A percentile compares a stretch with the other conserved stretches of the same genome.
phyloP scores from a whole-genome alignment of 2,888 invertebrate genomes.

The Heteropelma amictum region DNA sequence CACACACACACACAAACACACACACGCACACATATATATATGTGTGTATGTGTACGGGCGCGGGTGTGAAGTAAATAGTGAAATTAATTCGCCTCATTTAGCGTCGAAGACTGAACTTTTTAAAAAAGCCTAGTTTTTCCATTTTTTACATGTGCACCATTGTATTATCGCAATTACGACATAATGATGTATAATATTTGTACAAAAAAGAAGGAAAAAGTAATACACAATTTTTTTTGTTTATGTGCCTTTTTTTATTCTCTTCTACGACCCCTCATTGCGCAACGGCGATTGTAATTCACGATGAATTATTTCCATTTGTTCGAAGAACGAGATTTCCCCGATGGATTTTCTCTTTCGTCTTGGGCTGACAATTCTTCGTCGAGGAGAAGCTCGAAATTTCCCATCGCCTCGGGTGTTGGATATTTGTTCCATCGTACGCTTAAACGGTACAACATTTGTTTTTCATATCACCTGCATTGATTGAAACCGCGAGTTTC shows the following conservation, averaged over 20 bases:
- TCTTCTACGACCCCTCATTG: neutral
- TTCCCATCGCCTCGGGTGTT: slow-evolving; percentile 85
- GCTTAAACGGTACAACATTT: slow-evolving; percentile 72
- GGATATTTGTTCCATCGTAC: slow-evolving; percentile 93
- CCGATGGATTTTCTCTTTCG: slow-evolving; percentile 77
- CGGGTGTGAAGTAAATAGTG: slow-evolving; percentile 25
- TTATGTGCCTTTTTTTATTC: slow-evolving; percentile 60
- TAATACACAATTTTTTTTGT: slow-evolving; percentile 67
- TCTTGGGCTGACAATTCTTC: slow-evolving; percentile 88
- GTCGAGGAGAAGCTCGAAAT: slow-evolving; percentile 91
- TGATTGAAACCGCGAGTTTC: too few species aligned
- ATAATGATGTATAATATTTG: slow-evolving; percentile 72
- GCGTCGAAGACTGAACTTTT: slow-evolving; percentile 71
- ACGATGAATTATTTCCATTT: slow-evolving; percentile 71
- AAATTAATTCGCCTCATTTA: slow-evolving; percentile 59
- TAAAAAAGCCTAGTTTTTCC: slow-evolving; percentile 63
- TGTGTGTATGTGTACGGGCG: neutral
- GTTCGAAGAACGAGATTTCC: slow-evolving; percentile 68
- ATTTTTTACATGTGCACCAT: slow-evolving; percentile 62
- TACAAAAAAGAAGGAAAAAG: slow-evolving; percentile 66
- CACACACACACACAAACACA: too few species aligned
- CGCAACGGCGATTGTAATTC: neutral
- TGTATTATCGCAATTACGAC: slow-evolving; percentile 61
- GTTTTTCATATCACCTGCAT: too few species aligned
- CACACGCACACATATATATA: neutral